Percentiles rank a stretch among this genome's conserved stretches.
Conservation (phyloP, 2,113 vertebrate species). For the Oreochromis spilurus region DNA sequence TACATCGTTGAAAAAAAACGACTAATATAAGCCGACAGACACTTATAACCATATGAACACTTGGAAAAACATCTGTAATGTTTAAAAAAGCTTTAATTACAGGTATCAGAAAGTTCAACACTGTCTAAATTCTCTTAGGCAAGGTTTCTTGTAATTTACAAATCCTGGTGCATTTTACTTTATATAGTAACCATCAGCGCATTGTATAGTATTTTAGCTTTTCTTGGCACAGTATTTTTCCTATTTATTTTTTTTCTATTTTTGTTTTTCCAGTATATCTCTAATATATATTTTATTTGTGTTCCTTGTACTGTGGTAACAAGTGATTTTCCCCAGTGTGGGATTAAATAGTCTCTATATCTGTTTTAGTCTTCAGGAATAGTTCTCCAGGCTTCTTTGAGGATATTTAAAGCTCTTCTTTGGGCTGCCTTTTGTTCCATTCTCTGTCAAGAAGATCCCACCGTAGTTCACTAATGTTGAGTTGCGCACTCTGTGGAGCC, state of each 20-base stretch:
- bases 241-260: background rate
- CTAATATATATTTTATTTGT: background rate
- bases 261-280: background rate
- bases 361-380: background rate
- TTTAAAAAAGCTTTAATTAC: background rate
- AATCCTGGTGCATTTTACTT: background rate
- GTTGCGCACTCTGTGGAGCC: background rate
- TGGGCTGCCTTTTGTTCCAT: background rate
- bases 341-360: background rate
- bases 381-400: background rate
- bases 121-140: background rate
- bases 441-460: background rate
- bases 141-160: background rate
- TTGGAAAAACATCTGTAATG: background rate
- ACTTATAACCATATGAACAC: background rate
- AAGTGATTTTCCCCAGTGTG: background rate
- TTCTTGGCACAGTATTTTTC: background rate
- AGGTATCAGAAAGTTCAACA: background rate
- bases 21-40: background rate
- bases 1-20: background rate
- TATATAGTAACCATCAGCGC: background rate
- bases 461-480: background rate
- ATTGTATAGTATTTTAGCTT: background rate
- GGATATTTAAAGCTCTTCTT: background rate
- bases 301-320: background rate